These are phyloP conservation scores for Bembecia ichneumoniformis DNA, from an alignment of 2,888 invertebrate genomes.

Conservation along the genomic window DNA sequence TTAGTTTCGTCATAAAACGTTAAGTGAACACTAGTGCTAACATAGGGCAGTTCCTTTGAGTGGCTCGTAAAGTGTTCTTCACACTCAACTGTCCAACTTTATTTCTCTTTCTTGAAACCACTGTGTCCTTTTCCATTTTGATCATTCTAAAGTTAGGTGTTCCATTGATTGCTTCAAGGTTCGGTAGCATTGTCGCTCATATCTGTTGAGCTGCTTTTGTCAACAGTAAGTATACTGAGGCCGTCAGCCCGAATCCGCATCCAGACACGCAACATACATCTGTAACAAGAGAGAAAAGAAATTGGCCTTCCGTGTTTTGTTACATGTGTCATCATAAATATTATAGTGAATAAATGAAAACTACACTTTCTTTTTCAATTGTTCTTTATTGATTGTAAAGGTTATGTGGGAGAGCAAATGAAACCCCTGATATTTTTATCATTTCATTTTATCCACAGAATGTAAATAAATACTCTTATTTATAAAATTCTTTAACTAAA, in stretches of 20 bases:
- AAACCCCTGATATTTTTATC: conserved; percentile 57
- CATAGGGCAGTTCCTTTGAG: conserved; percentile 80
- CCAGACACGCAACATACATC: conserved; percentile 48
- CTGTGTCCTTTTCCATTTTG: conserved; percentile 71
- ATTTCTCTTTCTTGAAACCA: conserved; percentile 75
- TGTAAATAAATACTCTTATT: background rate
- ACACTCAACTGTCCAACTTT: conserved; percentile 77
- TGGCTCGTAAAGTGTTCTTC: conserved; percentile 78
- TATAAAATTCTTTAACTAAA: background rate
- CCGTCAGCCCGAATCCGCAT: conserved; percentile 29
- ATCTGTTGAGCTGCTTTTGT: conserved; percentile 50
- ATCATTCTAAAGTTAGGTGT: conserved; percentile 70
- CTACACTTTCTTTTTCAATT: conserved; percentile 55
- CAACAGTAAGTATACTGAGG: conserved; percentile 35
- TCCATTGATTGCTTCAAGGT: conserved; percentile 68
- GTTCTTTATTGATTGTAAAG: conserved; percentile 55
- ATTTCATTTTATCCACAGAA: conserved; percentile 33
- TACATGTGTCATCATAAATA: no score
- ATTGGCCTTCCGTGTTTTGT: conserved; percentile 24
- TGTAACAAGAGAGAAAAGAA: conserved; percentile 56
- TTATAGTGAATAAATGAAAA: conserved; percentile 50
- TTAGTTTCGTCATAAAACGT: conserved; percentile 78
- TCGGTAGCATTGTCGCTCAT: conserved; percentile 42
- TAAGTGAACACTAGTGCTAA: conserved; percentile 81
- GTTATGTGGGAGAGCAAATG: conserved; percentile 57